Evolutionary conservation across 2,113 vertebrate species (phyloP).

Genomic region (Nothoprocta perdicaria): DNA sequence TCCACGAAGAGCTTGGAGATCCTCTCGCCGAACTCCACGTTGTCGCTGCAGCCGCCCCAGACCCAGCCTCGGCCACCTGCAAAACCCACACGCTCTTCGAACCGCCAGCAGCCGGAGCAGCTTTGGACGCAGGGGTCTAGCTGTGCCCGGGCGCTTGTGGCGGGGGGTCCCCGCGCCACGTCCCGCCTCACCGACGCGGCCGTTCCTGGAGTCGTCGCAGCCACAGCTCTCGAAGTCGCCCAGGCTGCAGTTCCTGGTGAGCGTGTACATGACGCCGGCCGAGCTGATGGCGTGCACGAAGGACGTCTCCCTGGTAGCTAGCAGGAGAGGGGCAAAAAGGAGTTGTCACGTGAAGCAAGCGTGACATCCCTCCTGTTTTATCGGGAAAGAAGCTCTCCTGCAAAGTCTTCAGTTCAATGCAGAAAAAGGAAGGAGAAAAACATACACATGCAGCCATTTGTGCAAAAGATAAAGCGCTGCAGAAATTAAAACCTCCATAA

Average conservation of each 20-base stretch:
- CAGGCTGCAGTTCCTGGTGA: constrained; percentile 97
- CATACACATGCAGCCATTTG: background rate
- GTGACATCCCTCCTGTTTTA: rapidly evolving
- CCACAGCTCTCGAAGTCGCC: constrained; percentile 95
- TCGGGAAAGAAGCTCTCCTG: background rate
- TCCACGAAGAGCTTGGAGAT: constrained; percentile 96
- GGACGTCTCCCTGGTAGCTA: constrained; percentile 92
- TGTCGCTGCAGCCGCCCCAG: constrained; percentile 98
- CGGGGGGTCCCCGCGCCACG: too few relatives aligned
- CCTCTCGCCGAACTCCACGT: constrained; percentile 92
- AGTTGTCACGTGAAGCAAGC: background rate
- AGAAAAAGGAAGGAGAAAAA: background rate
- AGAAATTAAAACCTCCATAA: background rate
- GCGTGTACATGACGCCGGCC: constrained; percentile 92
- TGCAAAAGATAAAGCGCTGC: background rate
- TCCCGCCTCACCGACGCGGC: constrained; percentile 82
- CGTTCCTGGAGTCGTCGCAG: constrained; percentile 92
- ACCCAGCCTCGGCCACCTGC: constrained; percentile 95
- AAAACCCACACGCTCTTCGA: background rate
- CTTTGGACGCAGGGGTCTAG: rapidly evolving
- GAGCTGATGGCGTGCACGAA: constrained; percentile 96
- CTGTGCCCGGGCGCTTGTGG: background rate
- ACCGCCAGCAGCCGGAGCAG: background rate
- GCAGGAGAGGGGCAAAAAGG: constrained; percentile 1
- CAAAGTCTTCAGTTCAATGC: background rate